These are phyloP conservation scores for Mobula hypostoma DNA, from an alignment of 2,113 vertebrate genomes.

Conservation along the genomic window DNA sequence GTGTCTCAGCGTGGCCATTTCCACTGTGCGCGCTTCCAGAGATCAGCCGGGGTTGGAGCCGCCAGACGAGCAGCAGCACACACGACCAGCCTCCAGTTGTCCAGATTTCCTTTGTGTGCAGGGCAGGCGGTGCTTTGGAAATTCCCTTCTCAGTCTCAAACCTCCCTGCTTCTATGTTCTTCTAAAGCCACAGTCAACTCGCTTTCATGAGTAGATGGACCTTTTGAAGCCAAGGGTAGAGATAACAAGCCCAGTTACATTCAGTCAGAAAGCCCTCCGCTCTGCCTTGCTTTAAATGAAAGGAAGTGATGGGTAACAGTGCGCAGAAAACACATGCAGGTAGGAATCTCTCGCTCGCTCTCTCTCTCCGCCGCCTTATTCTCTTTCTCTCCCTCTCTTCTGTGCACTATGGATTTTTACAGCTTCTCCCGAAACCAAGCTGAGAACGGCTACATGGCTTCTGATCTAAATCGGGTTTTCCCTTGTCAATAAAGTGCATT, in stretches of 20 bases:
- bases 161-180: not conserved
- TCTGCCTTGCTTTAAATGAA: constrained; percentile 11
- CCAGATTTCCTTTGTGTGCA: constrained; percentile 1
- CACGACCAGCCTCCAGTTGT: not conserved
- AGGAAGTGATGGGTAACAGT: constrained; percentile 36
- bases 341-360: not conserved
- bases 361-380: not conserved
- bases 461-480: not conserved
- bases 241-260: not conserved
- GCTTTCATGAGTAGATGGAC: constrained; percentile 1
- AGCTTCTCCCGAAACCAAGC: not conserved
- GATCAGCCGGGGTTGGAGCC: not conserved
- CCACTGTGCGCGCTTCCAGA: not conserved
- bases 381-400: not conserved
- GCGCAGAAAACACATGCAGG: constrained; percentile 35
- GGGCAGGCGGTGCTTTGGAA: not conserved
- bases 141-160: not conserved
- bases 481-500: not conserved
- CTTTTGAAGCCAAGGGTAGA: not conserved
- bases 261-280: not conserved
- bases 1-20: not conserved
- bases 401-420: not conserved
- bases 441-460: too few species aligned
- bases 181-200: not conserved
- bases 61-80: not conserved